Percentiles rank a stretch among this genome's conserved stretches.
phyloP scores from a whole-genome alignment of 2,797 vertebrate genomes.

The Dromococcyx pavoninus region DNA sequence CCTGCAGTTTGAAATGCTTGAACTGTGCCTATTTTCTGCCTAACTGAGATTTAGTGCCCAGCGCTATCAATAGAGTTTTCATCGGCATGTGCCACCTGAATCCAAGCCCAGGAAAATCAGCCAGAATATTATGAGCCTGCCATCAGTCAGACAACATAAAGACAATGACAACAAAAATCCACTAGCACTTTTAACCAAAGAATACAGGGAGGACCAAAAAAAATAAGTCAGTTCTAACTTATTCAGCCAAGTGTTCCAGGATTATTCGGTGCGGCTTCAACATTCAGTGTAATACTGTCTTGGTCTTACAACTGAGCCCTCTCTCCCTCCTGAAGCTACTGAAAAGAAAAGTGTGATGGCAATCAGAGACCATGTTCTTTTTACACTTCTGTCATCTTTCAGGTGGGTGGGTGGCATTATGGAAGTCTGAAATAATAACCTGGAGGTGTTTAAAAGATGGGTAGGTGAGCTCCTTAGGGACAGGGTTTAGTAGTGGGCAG shows the following conservation, averaged over 20 bases:
- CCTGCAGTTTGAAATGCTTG: not conserved
- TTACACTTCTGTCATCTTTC: not conserved
- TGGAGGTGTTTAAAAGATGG: too few relatives aligned
- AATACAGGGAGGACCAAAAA: not conserved
- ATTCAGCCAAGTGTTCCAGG: not conserved
- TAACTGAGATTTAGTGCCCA: not conserved
- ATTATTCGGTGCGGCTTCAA: not conserved
- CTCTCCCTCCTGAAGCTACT: not conserved
- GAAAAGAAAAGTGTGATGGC: not conserved
- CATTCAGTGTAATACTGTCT: not conserved
- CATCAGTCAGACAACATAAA: not conserved
- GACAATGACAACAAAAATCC: not conserved
- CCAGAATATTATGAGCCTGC: not conserved
- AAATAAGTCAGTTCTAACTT: not conserved
- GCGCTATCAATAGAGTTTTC: not conserved
- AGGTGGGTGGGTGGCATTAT: not conserved
- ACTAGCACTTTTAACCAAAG: not conserved
- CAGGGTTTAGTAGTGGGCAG: too few relatives aligned
- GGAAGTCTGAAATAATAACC: too few relatives aligned
- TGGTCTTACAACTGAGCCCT: not conserved
- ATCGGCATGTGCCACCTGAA: not conserved
- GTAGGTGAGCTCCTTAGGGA: too few relatives aligned
- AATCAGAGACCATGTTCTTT: not conserved
- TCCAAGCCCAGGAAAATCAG: not conserved
- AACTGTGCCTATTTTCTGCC: not conserved